Base-by-base conservation (phyloP, 2,888 invertebrate genomes). In the Venusia cambrica region DNA sequence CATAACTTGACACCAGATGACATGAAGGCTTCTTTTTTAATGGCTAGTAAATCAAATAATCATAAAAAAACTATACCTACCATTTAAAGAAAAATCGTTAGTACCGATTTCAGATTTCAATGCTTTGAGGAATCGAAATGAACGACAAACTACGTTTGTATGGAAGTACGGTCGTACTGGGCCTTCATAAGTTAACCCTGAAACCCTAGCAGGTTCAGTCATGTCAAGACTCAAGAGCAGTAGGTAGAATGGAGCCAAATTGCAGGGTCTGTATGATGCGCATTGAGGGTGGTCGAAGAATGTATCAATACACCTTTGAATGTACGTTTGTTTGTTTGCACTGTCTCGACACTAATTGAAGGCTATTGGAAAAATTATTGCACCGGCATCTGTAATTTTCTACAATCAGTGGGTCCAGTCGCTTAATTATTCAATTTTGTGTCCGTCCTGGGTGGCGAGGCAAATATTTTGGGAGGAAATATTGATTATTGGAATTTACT, bases 321-420 rank as follows among this genome's bases (percentile, higher is more conserved):
- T 67, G 57, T 51, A 45, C 61, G 16, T 38, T 35, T 37, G 64
- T 73, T 70, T 80, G 77, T 83, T 83, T 80, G 78, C 72, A 70
- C 73, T 73, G 73, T 64, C 62, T 45, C 49, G 69, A 62, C 73
- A 57, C 64, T 77, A 77, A 85, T 83, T 51, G 58, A 41, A 36
- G 73, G 73, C 56, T 71, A 68, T 69, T 64, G 65, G 47, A 62
- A 58, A 59, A 72, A 62, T 81, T 80, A 81, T 77, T 69, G 72
- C 75, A 58, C 55, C 61, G 45, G 54, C 57, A 54, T 55, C 63
- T 50, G 70, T 62, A 81, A 81, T 80, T 79, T 77, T 53, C 68
- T 44, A 58, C 61, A 73, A 72, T 69, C 63, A 62, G 60, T 52
- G 59, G 46, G 31, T 44, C 38, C 48, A 48, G 49, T 41, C 50